Percentiles rank a stretch among this genome's conserved stretches.
Conservation (phyloP, 2,113 vertebrate genomes). For the Raja brachyura region DNA sequence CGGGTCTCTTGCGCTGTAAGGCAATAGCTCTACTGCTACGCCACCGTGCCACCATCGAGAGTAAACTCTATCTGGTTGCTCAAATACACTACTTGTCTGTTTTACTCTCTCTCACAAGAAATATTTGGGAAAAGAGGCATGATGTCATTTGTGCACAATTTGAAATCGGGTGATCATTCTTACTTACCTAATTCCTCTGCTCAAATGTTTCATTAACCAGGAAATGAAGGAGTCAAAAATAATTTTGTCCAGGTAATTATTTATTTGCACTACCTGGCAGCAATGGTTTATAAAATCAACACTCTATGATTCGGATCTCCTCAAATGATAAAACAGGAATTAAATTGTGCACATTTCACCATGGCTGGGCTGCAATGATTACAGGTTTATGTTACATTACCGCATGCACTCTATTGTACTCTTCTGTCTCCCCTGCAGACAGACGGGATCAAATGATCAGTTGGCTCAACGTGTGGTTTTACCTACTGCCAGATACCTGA, state of each 20-base stretch:
- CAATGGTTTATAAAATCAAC: not conserved
- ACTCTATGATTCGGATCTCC: not conserved
- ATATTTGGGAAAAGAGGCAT: no score
- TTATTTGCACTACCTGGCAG: not conserved
- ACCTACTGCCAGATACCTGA: not conserved
- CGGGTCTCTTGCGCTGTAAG: no score
- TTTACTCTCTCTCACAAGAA: no score
- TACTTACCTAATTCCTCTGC: no score
- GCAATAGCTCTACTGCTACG: no score
- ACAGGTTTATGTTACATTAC: not conserved
- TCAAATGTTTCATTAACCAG: not conserved
- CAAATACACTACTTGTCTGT: no score
- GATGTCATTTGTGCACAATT: no score
- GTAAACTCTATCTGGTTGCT: no score
- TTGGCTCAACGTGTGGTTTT: not conserved
- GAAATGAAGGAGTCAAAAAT: not conserved
- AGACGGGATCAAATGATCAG: not conserved
- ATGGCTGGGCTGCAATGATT: not conserved
- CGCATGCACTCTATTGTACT: not conserved
- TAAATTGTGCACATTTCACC: not conserved
- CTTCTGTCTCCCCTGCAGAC: not conserved
- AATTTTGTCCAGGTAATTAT: not conserved
- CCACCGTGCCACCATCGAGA: no score
- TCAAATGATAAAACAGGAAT: not conserved
- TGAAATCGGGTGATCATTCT: no score